A percentile compares a stretch with the other conserved stretches of the same genome.
phyloP scores from a whole-genome alignment of 2,797 vertebrate genomes.

The Pseudochirops corinnae region DNA sequence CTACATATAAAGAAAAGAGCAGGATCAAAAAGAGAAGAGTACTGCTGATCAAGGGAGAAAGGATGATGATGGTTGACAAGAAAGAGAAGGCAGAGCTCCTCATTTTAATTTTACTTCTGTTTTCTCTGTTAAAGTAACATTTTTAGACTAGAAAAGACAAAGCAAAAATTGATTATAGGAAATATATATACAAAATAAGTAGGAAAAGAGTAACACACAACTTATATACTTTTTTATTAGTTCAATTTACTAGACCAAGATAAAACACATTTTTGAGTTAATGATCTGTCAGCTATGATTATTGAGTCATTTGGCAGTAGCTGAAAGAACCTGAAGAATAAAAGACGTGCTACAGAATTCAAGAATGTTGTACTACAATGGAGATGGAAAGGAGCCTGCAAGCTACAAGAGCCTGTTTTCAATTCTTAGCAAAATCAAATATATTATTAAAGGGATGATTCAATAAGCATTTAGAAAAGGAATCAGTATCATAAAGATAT shows the following conservation, averaged over 20 bases:
- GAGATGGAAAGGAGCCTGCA: neutral
- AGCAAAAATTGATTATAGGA: neutral
- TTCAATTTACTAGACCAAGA: neutral
- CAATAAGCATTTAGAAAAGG: neutral
- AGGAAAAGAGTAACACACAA: neutral
- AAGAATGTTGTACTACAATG: neutral
- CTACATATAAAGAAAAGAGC: neutral
- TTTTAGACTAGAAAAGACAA: neutral
- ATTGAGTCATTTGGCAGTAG: neutral
- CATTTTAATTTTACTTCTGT: neutral
- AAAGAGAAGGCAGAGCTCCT: neutral
- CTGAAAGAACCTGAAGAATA: neutral
- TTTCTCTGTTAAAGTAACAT: neutral
- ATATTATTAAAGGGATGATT: neutral
- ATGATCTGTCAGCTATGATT: neutral
- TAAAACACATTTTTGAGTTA: neutral
- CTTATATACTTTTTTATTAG: neutral
- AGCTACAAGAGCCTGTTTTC: neutral
- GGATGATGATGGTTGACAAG: neutral
- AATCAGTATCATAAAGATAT: neutral
- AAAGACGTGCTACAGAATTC: neutral
- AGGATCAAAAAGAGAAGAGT: neutral
- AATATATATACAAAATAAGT: neutral
- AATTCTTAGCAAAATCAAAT: neutral
- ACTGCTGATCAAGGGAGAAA: neutral